phyloP scores from a whole-genome alignment of 2,888 invertebrate genomes.

The Volucella inflata region DNA sequence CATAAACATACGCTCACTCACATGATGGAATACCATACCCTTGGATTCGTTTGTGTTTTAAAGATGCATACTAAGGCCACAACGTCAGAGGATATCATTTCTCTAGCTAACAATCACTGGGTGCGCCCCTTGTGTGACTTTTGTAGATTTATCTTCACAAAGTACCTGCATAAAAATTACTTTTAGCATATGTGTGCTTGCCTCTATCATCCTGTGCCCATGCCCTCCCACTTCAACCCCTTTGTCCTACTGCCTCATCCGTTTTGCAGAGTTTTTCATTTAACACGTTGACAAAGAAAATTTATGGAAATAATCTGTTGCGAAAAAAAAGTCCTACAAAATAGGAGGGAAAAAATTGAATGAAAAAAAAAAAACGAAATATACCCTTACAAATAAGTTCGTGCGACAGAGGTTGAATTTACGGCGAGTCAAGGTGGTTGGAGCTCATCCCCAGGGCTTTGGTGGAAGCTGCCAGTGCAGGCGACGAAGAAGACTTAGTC shows the following conservation, averaged over 20 bases:
- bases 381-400: conserved; percentile 11
- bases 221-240: not conserved
- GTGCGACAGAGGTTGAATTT: conserved; percentile 36
- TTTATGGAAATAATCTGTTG: conserved; percentile 65
- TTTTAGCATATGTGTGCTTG: conserved; percentile 50
- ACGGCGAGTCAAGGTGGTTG: conserved; percentile 1
- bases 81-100: not conserved
- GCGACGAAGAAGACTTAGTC: conserved; percentile 1
- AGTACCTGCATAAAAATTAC: conserved; percentile 59
- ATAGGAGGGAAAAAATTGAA: conserved; percentile 42
- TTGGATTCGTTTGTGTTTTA: not conserved
- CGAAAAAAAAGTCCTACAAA: conserved; percentile 21
- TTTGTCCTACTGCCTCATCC: not conserved
- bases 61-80: not conserved
- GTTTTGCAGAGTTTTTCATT: conserved; percentile 52
- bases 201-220: not conserved
- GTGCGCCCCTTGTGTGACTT: conserved; percentile 38
- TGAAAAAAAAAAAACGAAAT: conserved; percentile 27
- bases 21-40: no score
- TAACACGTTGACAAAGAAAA: conserved; percentile 61
- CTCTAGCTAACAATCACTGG: not conserved
- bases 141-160: conserved; percentile 59
- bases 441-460: conserved; percentile 20
- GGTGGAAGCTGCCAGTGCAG: not conserved
- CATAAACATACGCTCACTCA: conserved; percentile 12